Percentiles rank a stretch among this genome's conserved stretches.
Evolutionary conservation across 2,888 invertebrate genomes (phyloP).

Genomic region (Ernsta delagoae): DNA sequence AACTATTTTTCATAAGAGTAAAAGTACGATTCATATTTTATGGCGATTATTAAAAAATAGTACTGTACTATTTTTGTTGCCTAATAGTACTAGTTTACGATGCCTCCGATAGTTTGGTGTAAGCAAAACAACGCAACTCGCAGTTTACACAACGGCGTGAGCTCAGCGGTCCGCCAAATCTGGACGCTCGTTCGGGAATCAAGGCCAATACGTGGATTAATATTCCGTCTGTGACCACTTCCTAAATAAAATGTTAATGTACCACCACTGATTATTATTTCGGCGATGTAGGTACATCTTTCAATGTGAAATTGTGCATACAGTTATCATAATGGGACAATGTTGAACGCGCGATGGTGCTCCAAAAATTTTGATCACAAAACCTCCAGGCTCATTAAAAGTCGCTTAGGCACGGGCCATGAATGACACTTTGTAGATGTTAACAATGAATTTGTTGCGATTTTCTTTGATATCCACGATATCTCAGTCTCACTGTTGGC

Average conservation of each 20-base stretch:
- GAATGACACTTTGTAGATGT: neutral
- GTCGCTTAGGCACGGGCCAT: constrained; percentile 4
- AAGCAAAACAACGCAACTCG: constrained; percentile 5
- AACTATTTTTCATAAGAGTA: too few species aligned
- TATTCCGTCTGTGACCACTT: constrained; percentile 68
- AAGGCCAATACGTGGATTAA: constrained; percentile 76
- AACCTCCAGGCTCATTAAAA: neutral
- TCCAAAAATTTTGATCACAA: constrained; percentile 3
- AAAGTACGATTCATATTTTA: too few species aligned
- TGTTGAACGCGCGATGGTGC: neutral
- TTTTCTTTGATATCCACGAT: neutral
- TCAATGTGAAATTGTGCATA: constrained; percentile 55
- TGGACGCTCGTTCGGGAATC: constrained; percentile 78
- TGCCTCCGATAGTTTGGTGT: neutral
- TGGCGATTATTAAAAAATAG: too few species aligned
- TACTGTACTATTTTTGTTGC: too few species aligned
- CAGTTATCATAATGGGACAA: constrained; percentile 45
- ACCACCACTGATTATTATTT: constrained; percentile 68
- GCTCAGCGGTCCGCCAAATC: constrained; percentile 70
- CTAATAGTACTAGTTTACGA: neutral
- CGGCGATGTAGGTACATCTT: constrained; percentile 45
- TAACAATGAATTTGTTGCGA: neutral
- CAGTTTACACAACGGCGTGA: constrained; percentile 58
- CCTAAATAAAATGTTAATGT: constrained; percentile 76
- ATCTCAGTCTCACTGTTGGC: neutral